Evolutionary conservation across 2,888 invertebrate genomes (phyloP).

Genomic region (Dicyrtomina minuta): DNA sequence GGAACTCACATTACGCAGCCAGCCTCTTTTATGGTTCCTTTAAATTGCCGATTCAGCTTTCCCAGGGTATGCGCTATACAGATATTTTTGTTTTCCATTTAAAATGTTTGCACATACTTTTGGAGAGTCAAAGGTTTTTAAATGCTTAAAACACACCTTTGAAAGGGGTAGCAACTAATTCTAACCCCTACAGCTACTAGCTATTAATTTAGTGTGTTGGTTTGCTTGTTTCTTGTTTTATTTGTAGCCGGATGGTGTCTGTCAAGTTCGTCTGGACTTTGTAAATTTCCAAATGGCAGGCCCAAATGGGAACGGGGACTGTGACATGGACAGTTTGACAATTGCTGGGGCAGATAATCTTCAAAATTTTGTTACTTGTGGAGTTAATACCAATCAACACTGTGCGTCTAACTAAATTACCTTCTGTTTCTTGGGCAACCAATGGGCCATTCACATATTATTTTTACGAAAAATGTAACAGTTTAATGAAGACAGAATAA

Average conservation of each 20-base stretch:
- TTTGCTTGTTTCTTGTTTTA: neutral
- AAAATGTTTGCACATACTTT: neutral
- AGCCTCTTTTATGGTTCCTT: neutral
- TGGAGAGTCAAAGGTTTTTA: too few relatives aligned
- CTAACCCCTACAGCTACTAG: neutral
- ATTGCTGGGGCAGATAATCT: slow-evolving; percentile 40
- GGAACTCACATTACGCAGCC: slow-evolving; percentile 5
- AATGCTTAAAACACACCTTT: too few relatives aligned
- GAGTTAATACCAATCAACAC: slow-evolving; percentile 42
- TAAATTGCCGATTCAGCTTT: neutral
- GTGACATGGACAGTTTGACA: slow-evolving; percentile 42
- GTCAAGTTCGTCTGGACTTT: slow-evolving; percentile 49
- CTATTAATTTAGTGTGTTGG: too few relatives aligned
- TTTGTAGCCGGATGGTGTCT: neutral
- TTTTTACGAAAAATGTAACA: too few relatives aligned
- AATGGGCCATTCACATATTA: too few relatives aligned
- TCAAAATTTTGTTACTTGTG: slow-evolving; percentile 38
- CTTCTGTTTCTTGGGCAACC: too few relatives aligned
- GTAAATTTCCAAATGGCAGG: slow-evolving; percentile 38
- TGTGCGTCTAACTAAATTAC: slow-evolving; percentile 29
- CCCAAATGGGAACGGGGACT: slow-evolving; percentile 36
- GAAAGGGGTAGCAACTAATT: too few relatives aligned
- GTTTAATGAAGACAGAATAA: too few relatives aligned
- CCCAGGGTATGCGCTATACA: neutral
- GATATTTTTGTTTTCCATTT: too few relatives aligned